Evolutionary conservation across 2,888 invertebrate genomes (phyloP).

Genomic region (Leptopilina syphax): DNA sequence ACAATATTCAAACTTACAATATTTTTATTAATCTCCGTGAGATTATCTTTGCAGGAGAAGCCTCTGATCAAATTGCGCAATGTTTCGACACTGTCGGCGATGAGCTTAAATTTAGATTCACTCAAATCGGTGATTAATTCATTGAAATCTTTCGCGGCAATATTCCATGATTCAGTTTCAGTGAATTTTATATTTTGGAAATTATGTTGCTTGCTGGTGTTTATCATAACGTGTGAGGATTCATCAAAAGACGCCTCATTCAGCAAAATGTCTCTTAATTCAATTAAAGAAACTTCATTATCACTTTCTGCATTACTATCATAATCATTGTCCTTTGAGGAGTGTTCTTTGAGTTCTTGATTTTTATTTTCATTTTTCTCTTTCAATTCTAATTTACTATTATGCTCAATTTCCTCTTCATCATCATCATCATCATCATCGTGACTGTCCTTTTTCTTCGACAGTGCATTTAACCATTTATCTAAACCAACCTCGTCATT

Average conservation of each 20-base stretch:
- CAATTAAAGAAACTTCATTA: constrained; percentile 48
- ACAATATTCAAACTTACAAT: constrained; percentile 45
- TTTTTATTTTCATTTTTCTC: constrained; percentile 16
- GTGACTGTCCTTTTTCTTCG: constrained; percentile 34
- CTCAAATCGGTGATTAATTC: constrained; percentile 66
- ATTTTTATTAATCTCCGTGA: constrained; percentile 38
- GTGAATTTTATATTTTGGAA: constrained; percentile 25
- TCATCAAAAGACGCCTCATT: constrained; percentile 9
- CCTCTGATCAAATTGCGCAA: constrained; percentile 74
- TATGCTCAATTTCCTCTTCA: constrained; percentile 40
- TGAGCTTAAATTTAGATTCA: constrained; percentile 75
- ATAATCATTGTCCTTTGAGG: not conserved
- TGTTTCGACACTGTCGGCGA: constrained; percentile 77
- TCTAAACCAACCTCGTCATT: constrained; percentile 47
- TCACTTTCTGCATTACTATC: constrained; percentile 42
- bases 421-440: not conserved
- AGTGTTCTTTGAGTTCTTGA: constrained; percentile 43
- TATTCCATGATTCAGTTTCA: constrained; percentile 50
- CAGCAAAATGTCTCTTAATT: constrained; percentile 49
- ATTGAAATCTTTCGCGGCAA: constrained; percentile 61
- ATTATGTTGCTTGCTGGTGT: not conserved
- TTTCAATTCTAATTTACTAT: not conserved
- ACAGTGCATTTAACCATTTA: constrained; percentile 34
- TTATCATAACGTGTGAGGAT: not conserved
- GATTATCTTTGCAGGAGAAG: constrained; percentile 60